phyloP scores from a whole-genome alignment of 37 sponge, comb jelly and placozoan species.

The Oopsacas minuta region DNA sequence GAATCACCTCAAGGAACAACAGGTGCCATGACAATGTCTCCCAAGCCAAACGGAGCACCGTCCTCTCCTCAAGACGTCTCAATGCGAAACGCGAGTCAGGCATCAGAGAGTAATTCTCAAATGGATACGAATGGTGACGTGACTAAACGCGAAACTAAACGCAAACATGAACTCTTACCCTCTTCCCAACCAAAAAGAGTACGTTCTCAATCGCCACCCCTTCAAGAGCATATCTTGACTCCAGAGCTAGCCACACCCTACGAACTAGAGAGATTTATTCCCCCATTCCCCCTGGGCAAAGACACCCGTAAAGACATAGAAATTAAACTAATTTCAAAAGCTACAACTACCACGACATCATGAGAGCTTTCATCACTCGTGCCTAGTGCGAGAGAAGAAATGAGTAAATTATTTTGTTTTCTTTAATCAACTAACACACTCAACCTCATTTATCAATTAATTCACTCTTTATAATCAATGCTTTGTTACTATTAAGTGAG shows the following conservation, averaged over 20 bases:
- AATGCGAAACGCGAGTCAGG: background rate
- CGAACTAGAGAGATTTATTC: background rate
- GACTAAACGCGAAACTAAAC: background rate
- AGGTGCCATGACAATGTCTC: background rate
- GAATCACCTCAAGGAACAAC: background rate
- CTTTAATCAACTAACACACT: conserved; percentile 13
- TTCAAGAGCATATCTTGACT: background rate
- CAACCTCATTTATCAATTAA: conserved; percentile 9
- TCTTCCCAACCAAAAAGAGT: background rate
- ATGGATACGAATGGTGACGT: background rate
- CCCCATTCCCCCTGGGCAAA: background rate
- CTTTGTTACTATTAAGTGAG: background rate
- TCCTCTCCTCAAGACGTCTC: background rate
- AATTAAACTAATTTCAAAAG: background rate
- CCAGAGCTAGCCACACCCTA: background rate
- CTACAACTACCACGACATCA: background rate
- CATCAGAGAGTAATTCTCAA: background rate
- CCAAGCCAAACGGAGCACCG: background rate
- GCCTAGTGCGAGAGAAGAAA: background rate
- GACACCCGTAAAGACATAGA: conserved; percentile 8
- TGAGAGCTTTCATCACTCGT: background rate
- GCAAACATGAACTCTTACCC: background rate
- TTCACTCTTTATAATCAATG: conserved; percentile 6
- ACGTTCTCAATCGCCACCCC: background rate
- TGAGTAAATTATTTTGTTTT: conserved; percentile 10